A percentile compares a stretch with the other conserved stretches of the same genome.
Conservation (phyloP, 2,113 vertebrate genomes). For the Pygoscelis adeliae region DNA sequence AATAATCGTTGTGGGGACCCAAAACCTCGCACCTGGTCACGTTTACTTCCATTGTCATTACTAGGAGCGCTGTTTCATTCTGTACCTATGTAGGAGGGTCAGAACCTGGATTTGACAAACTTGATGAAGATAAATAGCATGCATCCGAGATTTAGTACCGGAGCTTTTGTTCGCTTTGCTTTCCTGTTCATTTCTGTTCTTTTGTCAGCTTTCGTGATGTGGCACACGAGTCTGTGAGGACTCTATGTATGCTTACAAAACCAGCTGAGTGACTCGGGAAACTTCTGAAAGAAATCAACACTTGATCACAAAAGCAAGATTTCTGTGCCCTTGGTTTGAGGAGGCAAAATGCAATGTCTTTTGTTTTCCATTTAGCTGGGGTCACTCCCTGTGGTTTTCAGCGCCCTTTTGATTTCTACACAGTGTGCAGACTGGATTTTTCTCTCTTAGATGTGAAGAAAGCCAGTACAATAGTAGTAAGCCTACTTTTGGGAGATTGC, state of each 20-base stretch:
- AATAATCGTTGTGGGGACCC: background rate
- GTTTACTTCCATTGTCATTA: background rate
- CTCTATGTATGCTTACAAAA: background rate
- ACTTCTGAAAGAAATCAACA: background rate
- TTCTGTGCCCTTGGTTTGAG: background rate
- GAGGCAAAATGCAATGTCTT: background rate
- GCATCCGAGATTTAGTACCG: fast-evolving
- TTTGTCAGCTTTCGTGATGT: background rate
- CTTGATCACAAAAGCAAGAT: background rate
- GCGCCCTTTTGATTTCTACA: background rate
- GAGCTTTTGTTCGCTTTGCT: background rate
- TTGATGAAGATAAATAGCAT: background rate
- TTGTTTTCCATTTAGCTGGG: background rate
- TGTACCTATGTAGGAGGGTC: too few species aligned
- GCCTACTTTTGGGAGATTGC: background rate
- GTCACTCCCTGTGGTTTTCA: background rate
- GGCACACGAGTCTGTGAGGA: background rate
- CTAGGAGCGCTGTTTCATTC: background rate
- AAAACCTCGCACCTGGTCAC: background rate
- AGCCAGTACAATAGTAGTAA: background rate
- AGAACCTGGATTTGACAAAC: background rate
- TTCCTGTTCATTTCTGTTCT: background rate
- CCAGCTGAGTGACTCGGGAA: background rate
- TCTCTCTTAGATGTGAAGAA: background rate
- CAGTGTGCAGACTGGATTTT: background rate